These are phyloP conservation scores for Palythoa grandis DNA, from an alignment of 92 coral and sea anemone species.

Conservation along the genomic window DNA sequence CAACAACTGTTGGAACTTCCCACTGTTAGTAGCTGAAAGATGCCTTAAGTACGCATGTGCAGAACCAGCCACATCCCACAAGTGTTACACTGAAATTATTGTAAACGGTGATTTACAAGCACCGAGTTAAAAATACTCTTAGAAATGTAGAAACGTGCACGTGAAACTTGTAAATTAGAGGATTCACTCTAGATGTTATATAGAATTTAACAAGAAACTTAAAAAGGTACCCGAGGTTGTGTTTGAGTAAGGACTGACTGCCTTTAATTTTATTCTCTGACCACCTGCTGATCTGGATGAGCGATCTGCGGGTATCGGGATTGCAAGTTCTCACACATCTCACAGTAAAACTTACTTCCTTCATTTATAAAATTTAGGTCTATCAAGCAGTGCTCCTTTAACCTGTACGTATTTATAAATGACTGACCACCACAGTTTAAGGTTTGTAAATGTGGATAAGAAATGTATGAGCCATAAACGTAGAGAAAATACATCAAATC, in stretches of 20 bases:
- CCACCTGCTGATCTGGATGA: neutral
- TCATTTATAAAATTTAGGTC: neutral
- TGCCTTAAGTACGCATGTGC: no score
- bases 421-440: neutral
- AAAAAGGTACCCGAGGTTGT: neutral
- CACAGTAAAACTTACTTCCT: neutral
- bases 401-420: neutral
- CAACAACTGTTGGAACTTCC: no score
- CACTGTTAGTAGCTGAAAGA: no score
- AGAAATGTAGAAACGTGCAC: no score
- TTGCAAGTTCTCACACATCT: neutral
- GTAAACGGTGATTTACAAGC: no score
- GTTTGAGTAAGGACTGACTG: neutral
- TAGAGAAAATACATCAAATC: neutral
- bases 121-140: no score
- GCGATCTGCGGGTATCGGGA: neutral
- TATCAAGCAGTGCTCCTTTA: neutral
- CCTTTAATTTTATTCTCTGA: neutral
- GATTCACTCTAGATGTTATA: no score
- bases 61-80: no score
- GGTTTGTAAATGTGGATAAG: neutral
- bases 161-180: no score
- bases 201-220: no score
- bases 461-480: neutral
- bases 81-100: no score